Evolutionary conservation across 2,113 vertebrate genomes (phyloP).

Genomic region (Cranoglanis bouderius): DNA sequence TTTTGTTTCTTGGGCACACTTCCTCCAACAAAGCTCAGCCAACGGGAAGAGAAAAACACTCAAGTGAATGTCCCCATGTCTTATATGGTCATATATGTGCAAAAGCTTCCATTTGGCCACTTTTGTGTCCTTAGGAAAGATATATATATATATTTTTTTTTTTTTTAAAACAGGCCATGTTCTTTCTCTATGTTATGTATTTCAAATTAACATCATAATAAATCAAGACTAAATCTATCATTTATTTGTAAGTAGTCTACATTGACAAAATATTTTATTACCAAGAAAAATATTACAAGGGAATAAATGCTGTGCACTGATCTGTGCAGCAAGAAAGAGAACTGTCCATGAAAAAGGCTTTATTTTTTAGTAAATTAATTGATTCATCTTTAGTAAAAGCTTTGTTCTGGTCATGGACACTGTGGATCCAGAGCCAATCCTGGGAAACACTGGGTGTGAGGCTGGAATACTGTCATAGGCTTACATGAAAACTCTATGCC

Average conservation of each 20-base stretch:
- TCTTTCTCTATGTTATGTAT: neutral
- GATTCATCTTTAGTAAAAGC: neutral
- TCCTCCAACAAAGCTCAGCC: constrained; percentile 69
- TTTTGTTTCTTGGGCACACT: constrained; percentile 76
- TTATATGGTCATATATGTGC: constrained; percentile 57
- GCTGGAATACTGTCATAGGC: neutral
- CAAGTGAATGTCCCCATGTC: constrained; percentile 68
- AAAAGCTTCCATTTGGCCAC: neutral
- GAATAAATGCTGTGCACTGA: no score
- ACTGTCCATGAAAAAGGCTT: neutral
- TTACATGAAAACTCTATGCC: neutral
- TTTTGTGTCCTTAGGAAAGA: neutral
- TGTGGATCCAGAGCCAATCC: neutral
- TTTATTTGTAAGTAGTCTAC: neutral
- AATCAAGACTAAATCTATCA: neutral
- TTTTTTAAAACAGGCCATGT: neutral
- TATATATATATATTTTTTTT: no score
- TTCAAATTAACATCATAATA: neutral
- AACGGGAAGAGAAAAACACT: constrained; percentile 59
- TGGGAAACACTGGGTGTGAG: neutral
- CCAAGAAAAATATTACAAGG: neutral
- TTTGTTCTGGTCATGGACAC: neutral
- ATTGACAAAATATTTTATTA: neutral
- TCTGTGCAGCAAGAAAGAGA: neutral
- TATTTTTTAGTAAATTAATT: neutral